Evolutionary conservation across 2,797 vertebrate genomes (phyloP).

Genomic region (Dromococcyx pavoninus): DNA sequence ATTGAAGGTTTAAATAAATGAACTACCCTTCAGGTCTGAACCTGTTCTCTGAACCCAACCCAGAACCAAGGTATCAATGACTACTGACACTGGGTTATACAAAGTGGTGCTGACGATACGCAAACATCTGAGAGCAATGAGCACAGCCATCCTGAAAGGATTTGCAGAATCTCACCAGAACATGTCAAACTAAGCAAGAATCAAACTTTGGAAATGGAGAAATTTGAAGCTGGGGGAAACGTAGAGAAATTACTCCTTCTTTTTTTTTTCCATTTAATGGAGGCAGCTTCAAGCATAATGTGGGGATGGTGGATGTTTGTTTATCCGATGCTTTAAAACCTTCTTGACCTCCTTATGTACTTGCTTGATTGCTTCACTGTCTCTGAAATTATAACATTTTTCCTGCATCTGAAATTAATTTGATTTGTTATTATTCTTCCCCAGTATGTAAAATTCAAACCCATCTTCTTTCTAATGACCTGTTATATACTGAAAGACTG

Average conservation of each 20-base stretch:
- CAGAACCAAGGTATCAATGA: background rate
- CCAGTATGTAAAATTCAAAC: slow-evolving; percentile 3
- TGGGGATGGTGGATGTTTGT: background rate
- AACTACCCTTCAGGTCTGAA: background rate
- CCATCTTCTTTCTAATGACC: slow-evolving; percentile 9
- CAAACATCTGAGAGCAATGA: background rate
- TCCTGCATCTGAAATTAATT: background rate
- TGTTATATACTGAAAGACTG: background rate
- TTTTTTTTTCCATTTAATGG: background rate
- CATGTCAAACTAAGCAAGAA: background rate
- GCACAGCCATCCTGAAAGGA: background rate
- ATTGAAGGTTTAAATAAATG: background rate
- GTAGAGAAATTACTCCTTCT: background rate
- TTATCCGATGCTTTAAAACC: background rate
- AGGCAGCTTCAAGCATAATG: background rate
- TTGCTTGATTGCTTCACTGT: slow-evolving; percentile 15
- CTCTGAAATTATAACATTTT: slow-evolving; percentile 8
- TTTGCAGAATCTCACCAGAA: background rate
- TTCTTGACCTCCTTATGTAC: background rate
- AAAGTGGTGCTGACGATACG: background rate
- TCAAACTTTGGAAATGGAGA: background rate
- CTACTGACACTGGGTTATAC: background rate
- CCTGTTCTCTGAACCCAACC: background rate
- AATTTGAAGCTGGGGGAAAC: background rate
- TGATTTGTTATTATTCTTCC: slow-evolving; percentile 39